Evolutionary conservation across 2,888 invertebrate genomes (phyloP), one percentile per base, ranked within the genome.

Genomic region (Isoperla grammatica): DNA sequence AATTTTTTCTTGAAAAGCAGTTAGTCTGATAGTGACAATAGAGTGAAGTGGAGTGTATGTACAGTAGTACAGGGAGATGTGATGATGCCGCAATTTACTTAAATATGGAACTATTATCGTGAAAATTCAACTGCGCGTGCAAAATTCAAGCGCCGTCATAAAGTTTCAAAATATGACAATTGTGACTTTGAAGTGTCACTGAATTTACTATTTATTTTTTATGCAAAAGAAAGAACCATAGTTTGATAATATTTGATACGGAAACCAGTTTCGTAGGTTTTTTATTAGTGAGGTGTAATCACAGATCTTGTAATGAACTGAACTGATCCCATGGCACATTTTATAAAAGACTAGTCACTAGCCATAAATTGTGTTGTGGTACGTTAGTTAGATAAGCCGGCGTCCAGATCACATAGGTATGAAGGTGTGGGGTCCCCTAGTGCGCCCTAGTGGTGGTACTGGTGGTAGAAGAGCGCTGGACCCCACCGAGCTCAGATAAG

Each of bases 401-500:
- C 8, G 4, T 29, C 29, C 29, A 29, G 29, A 29, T 45, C 15
- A 11, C 17, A 45, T 45, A 11, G 40, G 15, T 40, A 45, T 17
- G 15, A 45, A 8, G 15, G 40, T 54, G 57, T 50, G 57, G 60
- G 62, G 64, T 60, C 50, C 60, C 11, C 49, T 46, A 12, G 39
- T 39, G 37, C 55, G 59, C 57, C 13, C 59, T 60, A 63, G 55
- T 63, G 63, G 49, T 59, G 63, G 46, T 59, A 59, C 59, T 61
- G 63, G 54, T 61, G 63, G 49, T 63, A 63, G 49, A 63, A 59
- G 57, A 64, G 69, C 71, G 74, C 69, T 74, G 83, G 83, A 81
- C 83, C 80, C 85, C 85, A 81, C 84, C 85, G 82, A 83, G 85
- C 85, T 87, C 87, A 87, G 84, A 86, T 86, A 74, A 87, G 78